Conservation (phyloP, 2,113 vertebrate species). For the Carlito syrichta region DNA sequence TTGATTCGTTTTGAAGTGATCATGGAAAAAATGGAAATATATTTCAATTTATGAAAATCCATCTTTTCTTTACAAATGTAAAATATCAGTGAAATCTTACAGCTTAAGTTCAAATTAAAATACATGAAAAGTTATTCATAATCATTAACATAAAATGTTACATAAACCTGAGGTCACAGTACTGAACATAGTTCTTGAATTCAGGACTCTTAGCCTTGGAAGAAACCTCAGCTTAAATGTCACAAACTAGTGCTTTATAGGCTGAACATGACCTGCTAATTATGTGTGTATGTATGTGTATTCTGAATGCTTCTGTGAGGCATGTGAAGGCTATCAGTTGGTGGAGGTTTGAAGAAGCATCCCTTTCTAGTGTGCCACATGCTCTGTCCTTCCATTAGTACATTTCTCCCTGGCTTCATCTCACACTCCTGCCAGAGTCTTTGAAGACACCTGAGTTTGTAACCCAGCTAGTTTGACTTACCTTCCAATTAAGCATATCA, state of each 20-base stretch:
- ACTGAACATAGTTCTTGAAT: not conserved
- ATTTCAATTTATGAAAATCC: not conserved
- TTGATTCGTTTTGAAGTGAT: constrained; percentile 42
- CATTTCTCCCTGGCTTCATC: not conserved
- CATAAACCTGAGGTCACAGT: not conserved
- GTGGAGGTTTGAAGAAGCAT: not conserved
- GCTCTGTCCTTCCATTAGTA: not conserved
- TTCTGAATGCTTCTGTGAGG: not conserved
- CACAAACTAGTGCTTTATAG: not conserved
- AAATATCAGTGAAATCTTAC: not conserved
- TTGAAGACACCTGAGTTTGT: not conserved
- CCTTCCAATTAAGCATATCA: constrained; percentile 32
- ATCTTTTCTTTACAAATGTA: not conserved
- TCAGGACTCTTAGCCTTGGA: not conserved
- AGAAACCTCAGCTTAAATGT: not conserved
- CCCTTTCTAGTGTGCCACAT: not conserved
- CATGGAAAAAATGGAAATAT: not conserved
- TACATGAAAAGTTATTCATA: not conserved
- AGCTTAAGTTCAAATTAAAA: constrained; percentile 18
- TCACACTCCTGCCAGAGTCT: not conserved
- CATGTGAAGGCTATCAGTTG: not conserved
- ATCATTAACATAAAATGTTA: not conserved
- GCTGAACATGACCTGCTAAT: not conserved
- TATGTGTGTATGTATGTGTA: fast-evolving
- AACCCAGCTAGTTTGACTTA: not conserved